Evolutionary conservation across 1,140 invertebrate genomes (phyloP).

Genomic region (Dendroctonus valens): DNA sequence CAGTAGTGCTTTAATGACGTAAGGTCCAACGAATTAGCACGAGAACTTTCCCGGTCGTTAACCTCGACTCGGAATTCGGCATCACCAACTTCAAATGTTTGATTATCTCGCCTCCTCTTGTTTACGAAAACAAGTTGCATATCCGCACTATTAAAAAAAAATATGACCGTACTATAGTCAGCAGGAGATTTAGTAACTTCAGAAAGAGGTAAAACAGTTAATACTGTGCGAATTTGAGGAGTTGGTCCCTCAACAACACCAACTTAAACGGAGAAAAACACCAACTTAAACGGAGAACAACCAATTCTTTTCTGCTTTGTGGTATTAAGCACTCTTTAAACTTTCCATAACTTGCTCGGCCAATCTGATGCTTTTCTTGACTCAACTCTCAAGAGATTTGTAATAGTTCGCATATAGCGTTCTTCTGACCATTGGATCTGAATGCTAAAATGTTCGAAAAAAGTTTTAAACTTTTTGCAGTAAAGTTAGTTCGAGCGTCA

Average conservation of each 20-base stretch:
- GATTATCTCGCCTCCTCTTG: conserved; percentile 5
- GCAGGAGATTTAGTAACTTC: conserved; percentile 3
- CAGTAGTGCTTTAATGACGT: conserved; percentile 14
- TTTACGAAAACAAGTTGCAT: not conserved
- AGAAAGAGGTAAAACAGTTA: conserved; percentile 11
- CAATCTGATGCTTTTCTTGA: conserved; percentile 41
- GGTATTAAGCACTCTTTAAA: conserved; percentile 45
- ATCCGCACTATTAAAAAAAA: not conserved
- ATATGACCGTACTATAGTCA: not conserved
- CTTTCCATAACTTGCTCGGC: conserved; percentile 46
- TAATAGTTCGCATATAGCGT: conserved; percentile 46
- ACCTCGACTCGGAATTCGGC: conserved; percentile 13
- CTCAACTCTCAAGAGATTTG: conserved; percentile 41
- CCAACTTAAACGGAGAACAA: not conserved
- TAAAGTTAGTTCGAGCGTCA: conserved; percentile 17
- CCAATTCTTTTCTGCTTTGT: conserved; percentile 28
- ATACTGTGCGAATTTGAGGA: conserved; percentile 16
- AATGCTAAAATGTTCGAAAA: not conserved
- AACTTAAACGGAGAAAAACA: too few relatives aligned
- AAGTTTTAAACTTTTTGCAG: conserved; percentile 3
- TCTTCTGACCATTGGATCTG: conserved; percentile 42
- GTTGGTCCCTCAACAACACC: conserved; percentile 14
- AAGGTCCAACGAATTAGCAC: conserved; percentile 19
- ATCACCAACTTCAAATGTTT: conserved; percentile 9
- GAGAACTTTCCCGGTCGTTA: conserved; percentile 22